Evolutionary conservation across 2,888 invertebrate species (phyloP).

Genomic region (Epinotia brunnichana): DNA sequence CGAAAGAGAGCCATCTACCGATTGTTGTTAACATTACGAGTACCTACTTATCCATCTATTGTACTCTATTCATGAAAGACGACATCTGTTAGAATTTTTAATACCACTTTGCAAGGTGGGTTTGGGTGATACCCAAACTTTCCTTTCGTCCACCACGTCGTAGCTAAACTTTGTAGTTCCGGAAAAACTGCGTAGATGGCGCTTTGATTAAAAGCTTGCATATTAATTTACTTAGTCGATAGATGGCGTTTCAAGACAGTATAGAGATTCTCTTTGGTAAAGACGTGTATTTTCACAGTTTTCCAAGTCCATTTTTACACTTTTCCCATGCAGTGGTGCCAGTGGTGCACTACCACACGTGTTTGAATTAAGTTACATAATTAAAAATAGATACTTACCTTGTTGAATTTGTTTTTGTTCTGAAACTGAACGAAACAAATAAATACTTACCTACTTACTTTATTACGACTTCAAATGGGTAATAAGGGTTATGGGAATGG

Average conservation of each 20-base stretch:
- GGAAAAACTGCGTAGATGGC: conserved; percentile 8
- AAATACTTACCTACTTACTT: no score
- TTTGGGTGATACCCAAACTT: neutral
- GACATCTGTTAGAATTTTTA: neutral
- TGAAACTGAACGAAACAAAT: no score
- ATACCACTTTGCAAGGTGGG: neutral
- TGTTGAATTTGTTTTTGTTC: no score
- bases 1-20: conserved; percentile 18
- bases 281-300: no score
- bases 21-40: neutral
- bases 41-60: neutral
- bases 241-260: conserved; percentile 9
- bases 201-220: neutral
- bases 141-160: neutral
- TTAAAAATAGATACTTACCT: no score
- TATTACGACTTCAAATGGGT: no score
- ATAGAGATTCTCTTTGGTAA: neutral
- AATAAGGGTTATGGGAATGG: no score
- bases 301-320: no score
- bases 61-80: neutral
- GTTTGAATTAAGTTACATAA: no score
- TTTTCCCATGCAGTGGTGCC: no score
- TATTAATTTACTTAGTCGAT: neutral
- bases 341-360: no score
- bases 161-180: neutral